These are phyloP conservation scores for Hymenopus coronatus DNA, from an alignment of 2,888 invertebrate species.

Conservation along the genomic window DNA sequence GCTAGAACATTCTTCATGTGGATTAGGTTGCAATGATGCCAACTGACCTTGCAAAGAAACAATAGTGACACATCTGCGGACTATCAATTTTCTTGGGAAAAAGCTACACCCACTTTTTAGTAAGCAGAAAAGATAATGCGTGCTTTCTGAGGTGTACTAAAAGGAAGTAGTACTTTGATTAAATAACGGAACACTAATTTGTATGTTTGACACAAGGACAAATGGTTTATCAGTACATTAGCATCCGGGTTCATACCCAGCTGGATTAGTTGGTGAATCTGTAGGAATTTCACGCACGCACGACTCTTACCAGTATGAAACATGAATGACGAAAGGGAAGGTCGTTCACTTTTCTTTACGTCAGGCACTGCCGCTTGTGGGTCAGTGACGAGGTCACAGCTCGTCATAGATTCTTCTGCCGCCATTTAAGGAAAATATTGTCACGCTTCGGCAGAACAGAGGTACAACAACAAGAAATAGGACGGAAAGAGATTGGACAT, in stretches of 20 bases:
- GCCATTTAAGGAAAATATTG: neutral
- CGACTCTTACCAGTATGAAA: neutral
- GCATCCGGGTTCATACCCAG: neutral
- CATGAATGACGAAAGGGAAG: neutral
- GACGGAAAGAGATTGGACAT: no score
- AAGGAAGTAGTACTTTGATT: no score
- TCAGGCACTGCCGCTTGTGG: neutral
- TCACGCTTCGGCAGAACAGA: neutral
- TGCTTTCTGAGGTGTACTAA: no score
- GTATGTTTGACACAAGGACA: neutral
- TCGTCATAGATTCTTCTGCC: neutral
- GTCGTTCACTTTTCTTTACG: neutral
- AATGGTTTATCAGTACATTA: neutral
- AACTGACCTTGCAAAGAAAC: no score
- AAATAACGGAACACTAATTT: no score
- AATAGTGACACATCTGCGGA: no score
- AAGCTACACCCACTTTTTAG: no score
- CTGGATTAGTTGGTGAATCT: neutral
- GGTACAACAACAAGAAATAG: no score
- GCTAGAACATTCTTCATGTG: no score
- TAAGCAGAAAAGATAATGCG: no score
- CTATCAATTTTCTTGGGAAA: no score
- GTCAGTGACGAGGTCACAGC: neutral
- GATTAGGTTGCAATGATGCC: no score
- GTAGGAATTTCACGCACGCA: neutral